Conservation (phyloP, 2,888 invertebrate genomes). For the Epiblema foenella region DNA sequence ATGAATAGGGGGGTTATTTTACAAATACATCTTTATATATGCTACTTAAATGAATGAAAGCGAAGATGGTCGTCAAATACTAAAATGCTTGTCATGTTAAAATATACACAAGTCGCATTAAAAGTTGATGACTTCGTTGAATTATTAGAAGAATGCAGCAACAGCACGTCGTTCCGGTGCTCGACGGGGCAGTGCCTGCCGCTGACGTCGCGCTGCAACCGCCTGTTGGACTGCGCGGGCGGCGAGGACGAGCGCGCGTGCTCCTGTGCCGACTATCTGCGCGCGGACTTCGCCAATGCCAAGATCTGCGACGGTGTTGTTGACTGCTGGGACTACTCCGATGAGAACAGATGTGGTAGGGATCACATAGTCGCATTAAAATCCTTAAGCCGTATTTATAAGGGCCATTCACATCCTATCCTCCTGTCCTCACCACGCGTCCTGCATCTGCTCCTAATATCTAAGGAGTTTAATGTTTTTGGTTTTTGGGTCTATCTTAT, state of each 20-base stretch:
- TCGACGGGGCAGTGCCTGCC: constrained; percentile 87
- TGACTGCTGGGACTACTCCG: constrained; percentile 92
- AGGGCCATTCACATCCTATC: background rate
- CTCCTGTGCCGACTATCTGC: constrained; percentile 90
- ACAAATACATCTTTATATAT: too few species aligned
- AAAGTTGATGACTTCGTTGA: constrained; percentile 12
- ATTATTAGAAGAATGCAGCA: constrained; percentile 73
- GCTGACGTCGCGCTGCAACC: constrained; percentile 88
- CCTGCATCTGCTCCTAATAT: too few species aligned
- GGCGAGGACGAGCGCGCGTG: constrained; percentile 90
- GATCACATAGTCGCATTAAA: background rate
- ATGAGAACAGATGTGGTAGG: constrained; percentile 90
- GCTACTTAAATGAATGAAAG: background rate
- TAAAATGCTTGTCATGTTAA: background rate
- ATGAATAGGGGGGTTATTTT: too few species aligned
- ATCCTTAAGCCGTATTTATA: background rate
- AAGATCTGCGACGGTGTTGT: constrained; percentile 92
- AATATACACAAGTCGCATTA: background rate
- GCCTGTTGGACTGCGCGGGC: constrained; percentile 88
- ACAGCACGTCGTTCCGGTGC: constrained; percentile 85
- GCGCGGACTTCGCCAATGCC: constrained; percentile 87
- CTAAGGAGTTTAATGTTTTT: background rate
- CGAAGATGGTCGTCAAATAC: background rate
- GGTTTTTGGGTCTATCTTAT: background rate
- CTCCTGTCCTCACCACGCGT: too few species aligned